Evolutionary conservation across 2,113 vertebrate species (phyloP).

Genomic region (Callospermophilus lateralis): DNA sequence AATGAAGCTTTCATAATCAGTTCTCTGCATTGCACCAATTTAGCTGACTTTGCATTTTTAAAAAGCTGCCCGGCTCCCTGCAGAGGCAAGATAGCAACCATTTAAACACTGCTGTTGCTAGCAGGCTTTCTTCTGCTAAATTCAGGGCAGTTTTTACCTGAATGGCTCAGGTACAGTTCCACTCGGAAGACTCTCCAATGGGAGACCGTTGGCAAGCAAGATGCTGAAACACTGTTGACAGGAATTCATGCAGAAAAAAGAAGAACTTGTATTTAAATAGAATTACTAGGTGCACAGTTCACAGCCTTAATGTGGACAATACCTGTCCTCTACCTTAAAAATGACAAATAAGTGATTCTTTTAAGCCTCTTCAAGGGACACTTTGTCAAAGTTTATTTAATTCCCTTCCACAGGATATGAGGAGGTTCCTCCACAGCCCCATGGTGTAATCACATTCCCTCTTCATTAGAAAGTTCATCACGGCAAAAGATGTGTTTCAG

Average conservation of each 20-base stretch:
- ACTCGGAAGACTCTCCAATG: not conserved
- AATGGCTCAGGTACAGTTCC: not conserved
- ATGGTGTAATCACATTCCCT: not conserved
- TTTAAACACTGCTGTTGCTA: not conserved
- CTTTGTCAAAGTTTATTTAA: not conserved
- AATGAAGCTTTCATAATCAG: not conserved
- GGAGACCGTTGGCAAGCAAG: not conserved
- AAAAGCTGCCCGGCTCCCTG: conserved; percentile 26
- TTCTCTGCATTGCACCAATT: conserved; percentile 39
- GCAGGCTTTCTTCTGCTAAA: not conserved
- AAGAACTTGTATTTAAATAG: conserved; percentile 12
- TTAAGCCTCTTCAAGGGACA: not conserved
- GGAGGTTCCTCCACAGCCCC: not conserved
- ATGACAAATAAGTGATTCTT: conserved; percentile 5
- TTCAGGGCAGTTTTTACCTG: conserved; percentile 18
- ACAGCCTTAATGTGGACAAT: not conserved
- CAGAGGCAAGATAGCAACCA: conserved; percentile 54
- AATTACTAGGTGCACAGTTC: not conserved
- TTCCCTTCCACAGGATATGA: not conserved
- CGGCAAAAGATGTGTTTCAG: not conserved
- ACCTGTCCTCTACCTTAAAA: not conserved
- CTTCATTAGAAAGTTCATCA: not conserved
- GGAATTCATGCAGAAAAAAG: not conserved
- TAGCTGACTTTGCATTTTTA: conserved; percentile 63
- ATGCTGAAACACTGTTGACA: not conserved